phyloP scores from a whole-genome alignment of 2,113 vertebrate genomes.

The Podocnemis expansa region DNA sequence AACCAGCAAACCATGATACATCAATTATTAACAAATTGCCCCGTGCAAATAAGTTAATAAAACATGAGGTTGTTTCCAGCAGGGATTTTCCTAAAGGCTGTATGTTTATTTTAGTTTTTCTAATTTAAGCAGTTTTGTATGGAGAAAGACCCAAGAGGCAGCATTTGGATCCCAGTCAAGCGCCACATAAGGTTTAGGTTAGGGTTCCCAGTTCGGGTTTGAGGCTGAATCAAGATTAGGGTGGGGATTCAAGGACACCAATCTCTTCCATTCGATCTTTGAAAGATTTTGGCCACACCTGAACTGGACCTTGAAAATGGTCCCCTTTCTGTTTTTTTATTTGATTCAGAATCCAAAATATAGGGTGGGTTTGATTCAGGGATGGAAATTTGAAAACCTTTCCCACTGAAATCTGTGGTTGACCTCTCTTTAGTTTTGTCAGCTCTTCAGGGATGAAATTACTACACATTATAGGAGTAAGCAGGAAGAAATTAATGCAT shows the following conservation, averaged over 20 bases:
- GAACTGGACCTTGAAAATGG: not conserved
- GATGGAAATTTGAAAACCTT: not conserved
- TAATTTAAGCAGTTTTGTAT: slow-evolving; percentile 27
- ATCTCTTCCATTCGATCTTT: too few relatives aligned
- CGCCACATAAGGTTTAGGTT: not conserved
- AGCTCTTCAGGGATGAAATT: not conserved
- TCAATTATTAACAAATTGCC: slow-evolving; percentile 32
- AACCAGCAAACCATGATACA: not conserved
- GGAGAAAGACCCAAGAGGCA: not conserved
- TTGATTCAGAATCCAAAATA: not conserved
- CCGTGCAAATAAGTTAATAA: slow-evolving; percentile 29
- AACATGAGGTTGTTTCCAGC: slow-evolving; percentile 38
- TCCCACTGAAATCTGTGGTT: not conserved
- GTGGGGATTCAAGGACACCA: not conserved
- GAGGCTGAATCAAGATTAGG: not conserved
- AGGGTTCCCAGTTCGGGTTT: not conserved
- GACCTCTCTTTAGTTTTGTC: not conserved
- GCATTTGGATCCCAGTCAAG: not conserved
- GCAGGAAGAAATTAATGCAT: not conserved
- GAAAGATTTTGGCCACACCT: not conserved
- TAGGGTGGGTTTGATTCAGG: not conserved
- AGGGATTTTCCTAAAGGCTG: slow-evolving; percentile 13
- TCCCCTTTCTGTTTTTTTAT: not conserved
- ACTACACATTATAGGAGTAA: not conserved
- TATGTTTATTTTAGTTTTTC: slow-evolving; percentile 15